A percentile compares a stretch with the other conserved stretches of the same genome.
phyloP scores from a whole-genome alignment of 1,140 invertebrate species.

The Idris sp. region DNA sequence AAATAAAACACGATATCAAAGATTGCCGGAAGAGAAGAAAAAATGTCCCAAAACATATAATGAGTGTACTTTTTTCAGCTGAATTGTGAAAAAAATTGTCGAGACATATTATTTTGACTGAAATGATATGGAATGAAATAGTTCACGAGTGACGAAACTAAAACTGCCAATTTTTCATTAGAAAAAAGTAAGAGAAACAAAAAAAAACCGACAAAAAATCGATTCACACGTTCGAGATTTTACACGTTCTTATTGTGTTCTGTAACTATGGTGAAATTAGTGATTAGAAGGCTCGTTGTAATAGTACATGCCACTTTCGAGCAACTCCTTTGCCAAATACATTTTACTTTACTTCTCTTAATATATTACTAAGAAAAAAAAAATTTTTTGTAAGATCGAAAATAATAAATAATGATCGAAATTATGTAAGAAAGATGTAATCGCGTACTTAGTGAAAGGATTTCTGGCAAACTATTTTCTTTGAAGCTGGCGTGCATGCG shows the following conservation, averaged over 20 bases:
- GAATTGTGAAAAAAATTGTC: too few species aligned
- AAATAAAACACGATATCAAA: too few species aligned
- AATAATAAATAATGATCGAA: too few species aligned
- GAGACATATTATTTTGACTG: too few species aligned
- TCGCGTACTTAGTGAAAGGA: conserved; percentile 54
- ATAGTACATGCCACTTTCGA: conserved; percentile 59
- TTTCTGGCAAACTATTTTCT: conserved; percentile 53
- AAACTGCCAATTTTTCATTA: conserved; percentile 25
- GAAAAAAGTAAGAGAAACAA: too few species aligned
- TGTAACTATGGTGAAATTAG: conserved; percentile 13
- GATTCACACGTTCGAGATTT: conserved; percentile 61
- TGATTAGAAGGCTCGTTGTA: conserved; percentile 48
- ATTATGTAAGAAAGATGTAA: conserved; percentile 45
- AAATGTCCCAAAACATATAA: too few species aligned
- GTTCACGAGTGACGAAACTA: conserved; percentile 42
- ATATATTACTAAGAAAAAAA: too few species aligned
- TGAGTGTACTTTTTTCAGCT: too few species aligned
- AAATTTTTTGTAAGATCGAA: too few species aligned
- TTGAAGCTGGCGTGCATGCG: conserved; percentile 52
- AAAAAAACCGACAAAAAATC: too few species aligned
- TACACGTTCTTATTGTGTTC: conserved; percentile 43
- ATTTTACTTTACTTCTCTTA: conserved; percentile 50
- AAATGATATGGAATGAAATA: too few species aligned
- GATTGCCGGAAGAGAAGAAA: too few species aligned
- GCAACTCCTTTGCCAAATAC: conserved; percentile 46